phyloP scores from a whole-genome alignment of 2,113 vertebrate species.

The Lepisosteus oculatus region DNA sequence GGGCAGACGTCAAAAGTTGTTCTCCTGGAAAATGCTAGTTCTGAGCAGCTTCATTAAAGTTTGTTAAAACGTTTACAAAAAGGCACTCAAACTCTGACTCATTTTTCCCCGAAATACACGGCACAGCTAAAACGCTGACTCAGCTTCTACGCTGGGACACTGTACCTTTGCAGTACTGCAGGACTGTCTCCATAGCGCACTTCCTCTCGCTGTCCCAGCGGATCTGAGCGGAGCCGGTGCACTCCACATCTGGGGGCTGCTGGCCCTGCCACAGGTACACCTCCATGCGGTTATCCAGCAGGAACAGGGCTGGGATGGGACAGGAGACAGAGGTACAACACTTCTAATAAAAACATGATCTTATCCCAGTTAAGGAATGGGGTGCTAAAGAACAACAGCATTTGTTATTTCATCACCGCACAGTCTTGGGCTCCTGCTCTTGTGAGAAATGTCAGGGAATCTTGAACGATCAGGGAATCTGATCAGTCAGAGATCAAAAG shows the following conservation, averaged over 20 bases:
- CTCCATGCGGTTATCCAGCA: slow-evolving; percentile 70
- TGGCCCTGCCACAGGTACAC: slow-evolving; percentile 72
- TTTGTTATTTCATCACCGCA: too few relatives aligned
- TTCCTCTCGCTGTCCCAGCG: slow-evolving; percentile 55
- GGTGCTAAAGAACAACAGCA: too few relatives aligned
- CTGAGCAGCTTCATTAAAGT: neutral
- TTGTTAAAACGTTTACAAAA: too few relatives aligned
- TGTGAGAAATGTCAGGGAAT: too few relatives aligned
- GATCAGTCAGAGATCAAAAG: too few relatives aligned
- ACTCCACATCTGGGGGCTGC: slow-evolving; percentile 51
- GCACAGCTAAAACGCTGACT: neutral
- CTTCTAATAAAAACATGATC: neutral
- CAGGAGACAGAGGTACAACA: neutral
- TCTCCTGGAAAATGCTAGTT: too few relatives aligned
- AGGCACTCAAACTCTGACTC: neutral
- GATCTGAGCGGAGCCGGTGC: slow-evolving; percentile 37
- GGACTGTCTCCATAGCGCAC: slow-evolving; percentile 65
- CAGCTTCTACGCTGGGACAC: neutral
- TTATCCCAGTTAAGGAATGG: too few relatives aligned
- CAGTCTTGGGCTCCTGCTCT: too few relatives aligned
- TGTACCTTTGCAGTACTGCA: slow-evolving; percentile 71
- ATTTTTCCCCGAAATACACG: neutral
- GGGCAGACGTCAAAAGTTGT: too few relatives aligned
- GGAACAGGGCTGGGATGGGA: slow-evolving; percentile 57
- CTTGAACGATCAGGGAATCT: too few relatives aligned